Evolutionary conservation across 2,113 vertebrate species (phyloP).

Genomic region (Hippocampus zosterae): DNA sequence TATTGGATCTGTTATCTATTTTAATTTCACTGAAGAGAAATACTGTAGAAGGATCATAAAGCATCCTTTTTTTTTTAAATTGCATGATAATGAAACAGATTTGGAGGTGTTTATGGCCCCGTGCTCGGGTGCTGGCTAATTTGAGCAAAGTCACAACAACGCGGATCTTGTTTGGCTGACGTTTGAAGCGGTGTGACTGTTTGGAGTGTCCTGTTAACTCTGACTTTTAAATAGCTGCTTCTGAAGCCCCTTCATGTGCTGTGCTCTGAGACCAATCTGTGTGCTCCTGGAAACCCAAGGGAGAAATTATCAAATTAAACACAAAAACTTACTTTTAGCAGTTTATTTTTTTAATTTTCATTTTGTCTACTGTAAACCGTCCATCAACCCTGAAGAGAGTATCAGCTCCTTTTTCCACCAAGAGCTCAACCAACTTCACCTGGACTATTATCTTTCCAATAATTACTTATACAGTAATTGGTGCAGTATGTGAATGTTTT

Average conservation of each 20-base stretch:
- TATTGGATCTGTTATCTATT: slow-evolving; percentile 76
- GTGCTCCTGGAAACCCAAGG: slow-evolving; percentile 56
- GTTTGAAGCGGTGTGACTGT: slow-evolving; percentile 69
- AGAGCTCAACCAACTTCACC: slow-evolving; percentile 24
- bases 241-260: slow-evolving; percentile 48
- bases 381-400: slow-evolving; percentile 13
- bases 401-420: slow-evolving; percentile 19
- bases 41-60: slow-evolving; percentile 68
- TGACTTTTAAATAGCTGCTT: slow-evolving; percentile 61
- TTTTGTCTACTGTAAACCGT: slow-evolving; percentile 47
- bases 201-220: slow-evolving; percentile 63
- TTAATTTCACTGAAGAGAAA: slow-evolving; percentile 66
- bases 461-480: neutral
- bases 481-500: neutral
- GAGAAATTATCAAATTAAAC: slow-evolving; percentile 66
- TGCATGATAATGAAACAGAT: slow-evolving; percentile 75
- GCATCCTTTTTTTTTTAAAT: slow-evolving; percentile 73
- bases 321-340: slow-evolving; percentile 61
- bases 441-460: slow-evolving; percentile 4
- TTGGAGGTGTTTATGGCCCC: slow-evolving; percentile 70
- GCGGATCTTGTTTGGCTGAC: slow-evolving; percentile 69
- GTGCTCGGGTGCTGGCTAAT: slow-evolving; percentile 60
- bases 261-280: slow-evolving; percentile 41
- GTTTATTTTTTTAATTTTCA: slow-evolving; percentile 41
- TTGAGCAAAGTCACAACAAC: slow-evolving; percentile 67